Evolutionary conservation across 2,888 invertebrate genomes (phyloP).

Genomic region (Rotaria sp.): DNA sequence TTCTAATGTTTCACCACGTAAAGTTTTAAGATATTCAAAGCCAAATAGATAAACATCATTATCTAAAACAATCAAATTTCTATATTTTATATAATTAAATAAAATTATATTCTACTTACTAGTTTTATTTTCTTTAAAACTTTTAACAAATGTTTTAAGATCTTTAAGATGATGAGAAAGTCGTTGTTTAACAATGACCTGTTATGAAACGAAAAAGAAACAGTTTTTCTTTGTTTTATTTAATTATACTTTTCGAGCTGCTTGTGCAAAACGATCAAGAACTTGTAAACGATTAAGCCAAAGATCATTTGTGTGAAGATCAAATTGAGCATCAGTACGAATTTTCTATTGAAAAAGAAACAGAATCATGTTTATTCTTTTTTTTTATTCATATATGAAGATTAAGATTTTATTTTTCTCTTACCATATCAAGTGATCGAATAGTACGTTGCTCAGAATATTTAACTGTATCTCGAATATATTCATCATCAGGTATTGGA

Average conservation of each 20-base stretch:
- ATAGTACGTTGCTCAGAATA: slow-evolving; percentile 42
- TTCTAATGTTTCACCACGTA: slow-evolving; percentile 34
- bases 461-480: slow-evolving; percentile 44
- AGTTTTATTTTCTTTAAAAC: slow-evolving; percentile 24
- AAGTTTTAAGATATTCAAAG: slow-evolving; percentile 15
- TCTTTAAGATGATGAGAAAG: slow-evolving; percentile 15
- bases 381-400: neutral
- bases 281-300: slow-evolving; percentile 49
- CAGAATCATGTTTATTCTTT: neutral
- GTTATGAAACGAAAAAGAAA: neutral
- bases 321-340: slow-evolving; percentile 49
- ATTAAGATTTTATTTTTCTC: neutral
- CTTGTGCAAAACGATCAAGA: slow-evolving; percentile 50
- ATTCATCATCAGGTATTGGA: slow-evolving; percentile 36
- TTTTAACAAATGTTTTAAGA: slow-evolving; percentile 31
- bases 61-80: neutral
- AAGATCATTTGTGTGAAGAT: slow-evolving; percentile 50
- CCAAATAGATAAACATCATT: neutral
- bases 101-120: neutral
- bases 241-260: slow-evolving; percentile 48
- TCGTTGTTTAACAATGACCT: slow-evolving; percentile 33
- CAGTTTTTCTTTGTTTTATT: neutral
- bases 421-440: slow-evolving; percentile 16
- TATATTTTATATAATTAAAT: neutral
- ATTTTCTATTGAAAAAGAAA: slow-evolving; percentile 43